These are phyloP conservation scores for Aegotheles bennettii DNA, from an alignment of 2,113 vertebrate species.

Conservation along the genomic window DNA sequence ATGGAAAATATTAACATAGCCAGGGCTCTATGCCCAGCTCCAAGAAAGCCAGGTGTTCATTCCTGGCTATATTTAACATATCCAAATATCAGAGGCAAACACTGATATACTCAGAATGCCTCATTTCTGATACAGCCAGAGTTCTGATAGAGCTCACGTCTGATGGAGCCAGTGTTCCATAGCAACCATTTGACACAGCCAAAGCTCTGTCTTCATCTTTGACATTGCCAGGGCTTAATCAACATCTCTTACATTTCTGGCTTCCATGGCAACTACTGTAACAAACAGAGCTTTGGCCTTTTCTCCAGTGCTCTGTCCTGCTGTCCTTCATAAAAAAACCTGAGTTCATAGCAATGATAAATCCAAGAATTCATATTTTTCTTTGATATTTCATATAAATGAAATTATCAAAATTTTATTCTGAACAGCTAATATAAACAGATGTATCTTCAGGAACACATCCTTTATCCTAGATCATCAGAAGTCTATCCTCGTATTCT, in stretches of 20 bases:
- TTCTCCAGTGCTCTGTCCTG: neutral
- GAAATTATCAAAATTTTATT: neutral
- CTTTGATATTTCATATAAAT: neutral
- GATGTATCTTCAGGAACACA: neutral
- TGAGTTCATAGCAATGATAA: neutral
- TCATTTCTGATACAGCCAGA: neutral
- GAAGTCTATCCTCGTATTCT: neutral
- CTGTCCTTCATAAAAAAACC: neutral
- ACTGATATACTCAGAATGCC: neutral
- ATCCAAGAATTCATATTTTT: neutral
- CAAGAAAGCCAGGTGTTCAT: neutral
- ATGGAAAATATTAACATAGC: neutral
- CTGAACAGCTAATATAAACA: neutral
- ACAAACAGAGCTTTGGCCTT: neutral
- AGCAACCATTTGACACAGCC: neutral
- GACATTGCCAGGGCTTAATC: neutral
- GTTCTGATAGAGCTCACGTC: neutral
- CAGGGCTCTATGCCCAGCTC: neutral
- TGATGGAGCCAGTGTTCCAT: neutral
- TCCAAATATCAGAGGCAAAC: neutral
- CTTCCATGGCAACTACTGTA: neutral
- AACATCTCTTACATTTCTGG: neutral
- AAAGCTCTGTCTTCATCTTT: neutral
- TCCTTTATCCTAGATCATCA: neutral
- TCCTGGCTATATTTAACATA: neutral